Conservation (phyloP, 1,140 invertebrate genomes). For the Drosophila parvula region DNA sequence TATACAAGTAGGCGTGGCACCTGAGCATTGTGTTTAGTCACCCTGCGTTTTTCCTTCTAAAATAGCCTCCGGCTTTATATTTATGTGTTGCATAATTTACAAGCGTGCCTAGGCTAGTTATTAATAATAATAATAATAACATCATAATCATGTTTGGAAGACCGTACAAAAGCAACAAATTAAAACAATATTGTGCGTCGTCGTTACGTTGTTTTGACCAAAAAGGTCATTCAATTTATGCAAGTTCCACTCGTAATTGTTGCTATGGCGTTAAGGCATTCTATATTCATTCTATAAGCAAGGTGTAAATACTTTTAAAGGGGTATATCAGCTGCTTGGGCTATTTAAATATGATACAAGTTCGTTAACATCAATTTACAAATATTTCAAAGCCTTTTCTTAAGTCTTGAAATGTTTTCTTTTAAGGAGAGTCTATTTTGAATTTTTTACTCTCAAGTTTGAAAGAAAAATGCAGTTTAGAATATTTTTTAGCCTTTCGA, state of each 20-base stretch:
- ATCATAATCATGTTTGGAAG: slow-evolving; percentile 59
- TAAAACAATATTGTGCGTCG: slow-evolving; percentile 64
- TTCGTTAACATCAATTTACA: too few relatives aligned
- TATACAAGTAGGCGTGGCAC: slow-evolving; percentile 12
- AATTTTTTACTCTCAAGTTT: too few relatives aligned
- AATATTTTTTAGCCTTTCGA: too few relatives aligned
- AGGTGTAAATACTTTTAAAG: slow-evolving; percentile 14
- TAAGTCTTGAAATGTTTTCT: not conserved
- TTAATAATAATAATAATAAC: slow-evolving; percentile 36
- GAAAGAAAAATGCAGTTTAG: too few relatives aligned
- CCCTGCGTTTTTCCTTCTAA: slow-evolving; percentile 71
- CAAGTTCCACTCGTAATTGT: slow-evolving; percentile 45
- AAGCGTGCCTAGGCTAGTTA: slow-evolving; percentile 33
- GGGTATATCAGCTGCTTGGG: slow-evolving; percentile 21
- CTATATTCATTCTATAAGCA: slow-evolving; percentile 35
- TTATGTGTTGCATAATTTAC: slow-evolving; percentile 69
- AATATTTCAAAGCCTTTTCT: not conserved
- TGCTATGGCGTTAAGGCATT: slow-evolving; percentile 46
- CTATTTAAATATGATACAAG: too few relatives aligned
- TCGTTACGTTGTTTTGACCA: slow-evolving; percentile 72
- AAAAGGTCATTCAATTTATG: slow-evolving; percentile 73
- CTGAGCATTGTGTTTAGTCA: slow-evolving; percentile 49
- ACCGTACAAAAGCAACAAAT: slow-evolving; percentile 19
- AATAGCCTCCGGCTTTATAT: slow-evolving; percentile 68
- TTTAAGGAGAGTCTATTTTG: too few relatives aligned